Percentiles rank a stretch among this genome's conserved stretches.
phyloP scores from a whole-genome alignment of 2,888 invertebrate genomes.

The Epirrhoe alternata region DNA sequence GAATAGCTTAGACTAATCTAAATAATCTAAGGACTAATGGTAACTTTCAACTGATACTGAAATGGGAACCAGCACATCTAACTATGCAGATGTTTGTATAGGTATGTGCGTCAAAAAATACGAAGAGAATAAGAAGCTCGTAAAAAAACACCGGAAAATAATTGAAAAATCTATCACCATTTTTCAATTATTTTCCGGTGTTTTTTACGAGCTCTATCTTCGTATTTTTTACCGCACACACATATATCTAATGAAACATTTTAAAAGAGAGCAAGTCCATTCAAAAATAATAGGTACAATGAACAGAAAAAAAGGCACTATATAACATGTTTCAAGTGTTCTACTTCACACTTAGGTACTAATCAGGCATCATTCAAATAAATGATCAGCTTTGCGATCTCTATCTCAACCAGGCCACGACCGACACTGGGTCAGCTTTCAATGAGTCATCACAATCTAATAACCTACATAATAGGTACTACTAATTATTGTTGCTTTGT shows the following conservation, averaged over 20 bases:
- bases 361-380: constrained; percentile 26
- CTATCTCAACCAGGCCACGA: constrained; percentile 60
- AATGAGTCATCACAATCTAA: constrained; percentile 34
- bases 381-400: constrained; percentile 38
- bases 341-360: neutral
- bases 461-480: constrained; percentile 11
- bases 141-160: no score
- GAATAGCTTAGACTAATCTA: neutral
- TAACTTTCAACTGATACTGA: neutral
- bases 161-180: no score
- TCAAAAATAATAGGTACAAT: neutral
- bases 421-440: constrained; percentile 59
- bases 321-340: constrained; percentile 2
- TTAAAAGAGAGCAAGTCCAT: no score
- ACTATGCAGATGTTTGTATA: neutral
- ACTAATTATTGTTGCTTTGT: no score
- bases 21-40: no score
- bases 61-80: neutral
- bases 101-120: neutral
- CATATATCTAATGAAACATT: no score
- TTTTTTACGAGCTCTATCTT: no score
- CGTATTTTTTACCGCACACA: no score
- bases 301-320: neutral
- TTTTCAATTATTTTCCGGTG: no score
- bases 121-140: no score